These are phyloP conservation scores for Xiphophorus hellerii DNA, from an alignment of 2,113 vertebrate species.

Conservation along the genomic window DNA sequence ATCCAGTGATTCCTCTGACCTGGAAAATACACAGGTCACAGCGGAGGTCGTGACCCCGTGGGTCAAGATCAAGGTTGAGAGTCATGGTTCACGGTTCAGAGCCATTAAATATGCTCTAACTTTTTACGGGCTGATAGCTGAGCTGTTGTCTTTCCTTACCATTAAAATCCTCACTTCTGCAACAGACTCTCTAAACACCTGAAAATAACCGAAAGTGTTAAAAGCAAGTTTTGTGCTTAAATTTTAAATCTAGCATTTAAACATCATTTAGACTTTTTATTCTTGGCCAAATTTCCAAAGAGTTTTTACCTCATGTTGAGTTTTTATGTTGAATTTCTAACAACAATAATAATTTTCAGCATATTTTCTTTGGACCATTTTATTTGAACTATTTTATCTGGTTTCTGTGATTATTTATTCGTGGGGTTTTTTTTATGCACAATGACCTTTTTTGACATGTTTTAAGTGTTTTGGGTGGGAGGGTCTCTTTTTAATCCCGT, in stretches of 20 bases:
- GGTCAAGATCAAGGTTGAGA: conserved; percentile 60
- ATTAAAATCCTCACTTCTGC: too few species aligned
- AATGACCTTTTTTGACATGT: too few species aligned
- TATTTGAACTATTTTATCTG: not conserved
- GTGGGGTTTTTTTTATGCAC: too few species aligned
- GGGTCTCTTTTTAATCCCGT: too few species aligned
- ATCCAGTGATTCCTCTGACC: conserved; percentile 42
- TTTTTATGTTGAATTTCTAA: not conserved
- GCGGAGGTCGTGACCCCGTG: conserved; percentile 30
- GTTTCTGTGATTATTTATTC: too few species aligned
- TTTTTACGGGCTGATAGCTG: not conserved
- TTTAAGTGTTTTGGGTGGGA: too few species aligned
- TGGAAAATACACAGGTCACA: conserved; percentile 49
- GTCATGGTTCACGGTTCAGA: conserved; percentile 18
- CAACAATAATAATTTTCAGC: not conserved
- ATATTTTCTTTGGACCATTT: not conserved
- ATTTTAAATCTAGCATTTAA: too few species aligned
- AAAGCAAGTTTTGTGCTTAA: too few species aligned
- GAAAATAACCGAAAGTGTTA: too few species aligned
- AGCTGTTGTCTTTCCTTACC: not conserved
- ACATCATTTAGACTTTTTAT: not conserved
- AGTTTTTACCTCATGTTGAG: too few species aligned
- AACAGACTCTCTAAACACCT: too few species aligned
- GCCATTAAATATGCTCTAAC: conserved; percentile 1
- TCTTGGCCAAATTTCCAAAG: not conserved